phyloP scores from a whole-genome alignment of 2,797 vertebrate genomes.

The Fistularia commersonii region DNA sequence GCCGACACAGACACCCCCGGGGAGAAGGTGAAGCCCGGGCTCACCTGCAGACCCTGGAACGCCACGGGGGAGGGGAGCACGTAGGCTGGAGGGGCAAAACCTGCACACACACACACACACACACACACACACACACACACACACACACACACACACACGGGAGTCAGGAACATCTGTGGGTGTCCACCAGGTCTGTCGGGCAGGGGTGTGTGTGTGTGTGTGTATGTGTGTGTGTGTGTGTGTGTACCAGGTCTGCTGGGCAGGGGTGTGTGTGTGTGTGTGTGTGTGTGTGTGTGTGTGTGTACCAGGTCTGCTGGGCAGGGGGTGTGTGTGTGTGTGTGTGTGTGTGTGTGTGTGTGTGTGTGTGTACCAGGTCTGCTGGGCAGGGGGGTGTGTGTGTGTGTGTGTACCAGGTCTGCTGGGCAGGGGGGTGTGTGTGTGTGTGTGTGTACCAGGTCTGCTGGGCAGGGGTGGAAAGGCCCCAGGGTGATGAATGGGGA shows the following conservation, averaged over 20 bases:
- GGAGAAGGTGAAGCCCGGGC: conserved; percentile 91
- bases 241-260: no score
- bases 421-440: conserved; percentile 77
- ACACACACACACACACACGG: no score
- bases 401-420: conserved; percentile 83
- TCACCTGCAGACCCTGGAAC: conserved; percentile 84
- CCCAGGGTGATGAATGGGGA: conserved; percentile 95
- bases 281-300: conserved; percentile 3
- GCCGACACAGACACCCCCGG: conserved; percentile 89
- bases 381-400: neutral
- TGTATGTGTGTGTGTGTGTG: no score
- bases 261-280: no score
- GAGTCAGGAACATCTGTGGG: no score
- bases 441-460: conserved; percentile 80
- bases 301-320: conserved; percentile 90
- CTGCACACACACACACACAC: conserved; percentile 51
- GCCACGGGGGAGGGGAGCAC: conserved; percentile 93
- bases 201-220: no score
- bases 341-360: neutral
- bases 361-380: no score
- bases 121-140: neutral
- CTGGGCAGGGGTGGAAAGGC: conserved; percentile 95
- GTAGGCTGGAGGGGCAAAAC: conserved; percentile 92
- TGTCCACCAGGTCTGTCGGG: no score
- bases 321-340: conserved; percentile 64